Evolutionary conservation across 2,888 invertebrate genomes (phyloP).

Genomic region (Drosophila neonasuta): DNA sequence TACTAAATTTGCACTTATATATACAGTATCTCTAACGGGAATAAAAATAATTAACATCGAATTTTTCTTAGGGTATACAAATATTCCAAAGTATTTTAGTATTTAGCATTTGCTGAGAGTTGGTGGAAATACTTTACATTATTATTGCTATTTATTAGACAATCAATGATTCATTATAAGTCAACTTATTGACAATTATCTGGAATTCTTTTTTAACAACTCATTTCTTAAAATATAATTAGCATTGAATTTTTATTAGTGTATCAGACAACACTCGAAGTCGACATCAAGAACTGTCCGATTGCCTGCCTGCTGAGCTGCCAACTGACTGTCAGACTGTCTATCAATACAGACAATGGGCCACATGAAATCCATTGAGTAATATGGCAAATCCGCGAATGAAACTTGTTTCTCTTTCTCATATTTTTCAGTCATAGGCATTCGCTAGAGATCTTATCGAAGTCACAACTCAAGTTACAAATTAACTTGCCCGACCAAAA

Average conservation of each 20-base stretch:
- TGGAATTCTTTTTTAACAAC: too few species aligned
- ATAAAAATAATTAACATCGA: too few species aligned
- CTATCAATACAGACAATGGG: slow-evolving; percentile 59
- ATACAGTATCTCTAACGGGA: too few species aligned
- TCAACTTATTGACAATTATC: too few species aligned
- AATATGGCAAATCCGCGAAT: slow-evolving; percentile 66
- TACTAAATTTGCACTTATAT: too few species aligned
- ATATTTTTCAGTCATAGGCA: slow-evolving; percentile 41
- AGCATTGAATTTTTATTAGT: slow-evolving; percentile 21
- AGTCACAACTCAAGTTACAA: slow-evolving; percentile 59
- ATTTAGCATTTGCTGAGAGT: too few species aligned
- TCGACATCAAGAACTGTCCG: not conserved
- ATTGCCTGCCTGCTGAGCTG: slow-evolving; percentile 12
- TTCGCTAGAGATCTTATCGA: slow-evolving; percentile 62
- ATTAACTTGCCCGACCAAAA: slow-evolving; percentile 57
- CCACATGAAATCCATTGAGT: slow-evolving; percentile 62
- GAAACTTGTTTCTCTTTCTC: slow-evolving; percentile 60
- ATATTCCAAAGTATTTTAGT: too few species aligned
- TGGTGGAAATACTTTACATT: too few species aligned
- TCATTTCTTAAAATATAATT: too few species aligned
- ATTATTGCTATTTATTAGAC: too few species aligned
- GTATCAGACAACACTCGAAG: slow-evolving; percentile 7
- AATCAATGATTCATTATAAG: too few species aligned
- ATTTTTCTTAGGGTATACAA: slow-evolving; percentile 27
- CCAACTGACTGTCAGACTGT: slow-evolving; percentile 42